Conservation (phyloP, 2,113 vertebrate genomes). For the Megalops atlanticus region DNA sequence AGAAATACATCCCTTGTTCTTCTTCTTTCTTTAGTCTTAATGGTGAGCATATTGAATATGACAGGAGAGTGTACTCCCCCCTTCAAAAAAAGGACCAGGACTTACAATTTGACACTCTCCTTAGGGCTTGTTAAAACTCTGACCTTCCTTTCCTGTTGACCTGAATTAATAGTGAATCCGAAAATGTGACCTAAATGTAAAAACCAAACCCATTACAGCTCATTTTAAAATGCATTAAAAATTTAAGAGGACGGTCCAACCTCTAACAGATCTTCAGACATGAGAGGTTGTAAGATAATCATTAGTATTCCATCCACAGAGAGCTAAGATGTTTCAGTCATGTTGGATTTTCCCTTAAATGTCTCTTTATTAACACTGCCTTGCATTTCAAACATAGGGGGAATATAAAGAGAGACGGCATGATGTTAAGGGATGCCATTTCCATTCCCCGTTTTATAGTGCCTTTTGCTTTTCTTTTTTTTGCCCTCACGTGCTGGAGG, state of each 20-base stretch:
- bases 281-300: background rate
- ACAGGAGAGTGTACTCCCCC: background rate
- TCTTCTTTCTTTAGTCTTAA: background rate
- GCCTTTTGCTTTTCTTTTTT: slow-evolving; percentile 3
- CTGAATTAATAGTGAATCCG: too few species aligned
- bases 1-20: background rate
- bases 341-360: background rate
- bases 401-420: background rate
- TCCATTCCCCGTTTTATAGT: slow-evolving; percentile 1
- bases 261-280: background rate
- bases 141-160: background rate
- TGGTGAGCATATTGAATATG: background rate
- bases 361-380: background rate
- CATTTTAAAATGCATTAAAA: background rate
- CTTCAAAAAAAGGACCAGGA: background rate
- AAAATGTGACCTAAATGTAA: too few species aligned
- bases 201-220: background rate
- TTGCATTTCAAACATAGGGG: background rate
- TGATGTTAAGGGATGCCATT: background rate
- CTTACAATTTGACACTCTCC: background rate
- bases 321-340: background rate
- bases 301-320: slow-evolving; percentile 11
- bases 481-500: background rate
- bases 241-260: background rate
- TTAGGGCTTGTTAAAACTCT: background rate